Evolutionary conservation across 2,888 invertebrate genomes (phyloP), one percentile per base, ranked within the genome.

Genomic region (Drosophila colorata): DNA sequence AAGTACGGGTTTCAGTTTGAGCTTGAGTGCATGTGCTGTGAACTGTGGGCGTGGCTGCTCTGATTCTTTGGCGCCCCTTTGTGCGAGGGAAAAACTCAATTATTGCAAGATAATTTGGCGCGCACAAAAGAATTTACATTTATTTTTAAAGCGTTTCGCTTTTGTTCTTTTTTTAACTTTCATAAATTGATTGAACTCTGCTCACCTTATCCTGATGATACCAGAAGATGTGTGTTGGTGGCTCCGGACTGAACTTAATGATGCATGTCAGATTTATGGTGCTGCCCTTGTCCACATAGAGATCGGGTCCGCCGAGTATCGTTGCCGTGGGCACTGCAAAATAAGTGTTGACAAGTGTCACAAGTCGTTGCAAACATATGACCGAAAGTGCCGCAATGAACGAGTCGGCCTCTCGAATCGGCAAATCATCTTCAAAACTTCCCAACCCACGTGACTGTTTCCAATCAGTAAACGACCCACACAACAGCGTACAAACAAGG

Each of bases 161-260:
- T 57, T 13, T 44, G 11, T 44, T 37, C n/a, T 55, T 52, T 57
- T 18, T 49, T 43, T 53, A 23, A 48, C 37, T 74, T 60, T 48
- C 33, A 35, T 57, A 76, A 73, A 85, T 81, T 81, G 69, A 68
- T 78, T 81, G 38, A 43, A 47, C 40, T 25, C 28, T 31, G 77
- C 96, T 96, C 94, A 98, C 97, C 94, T 96, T 96, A 93, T 97
- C 96, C 93, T 97, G 97, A 94, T 97, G 97, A 94, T 97, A 97
- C 97, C 97, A 98, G 94, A 96, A 97, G 93, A 98, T 97, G 94
- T 97, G 98, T 87, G 97, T 97, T 80, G 98, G 98, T 73, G 97
- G 97, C 93, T 96, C 96, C 31, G 96, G 96, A 92, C 96, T 96
- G 91, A 95, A 95, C 85, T 95, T 93, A 84, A 96, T 95, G 85